Evolutionary conservation across 1,140 invertebrate species (phyloP).

Genomic region (Maniola jurtina): DNA sequence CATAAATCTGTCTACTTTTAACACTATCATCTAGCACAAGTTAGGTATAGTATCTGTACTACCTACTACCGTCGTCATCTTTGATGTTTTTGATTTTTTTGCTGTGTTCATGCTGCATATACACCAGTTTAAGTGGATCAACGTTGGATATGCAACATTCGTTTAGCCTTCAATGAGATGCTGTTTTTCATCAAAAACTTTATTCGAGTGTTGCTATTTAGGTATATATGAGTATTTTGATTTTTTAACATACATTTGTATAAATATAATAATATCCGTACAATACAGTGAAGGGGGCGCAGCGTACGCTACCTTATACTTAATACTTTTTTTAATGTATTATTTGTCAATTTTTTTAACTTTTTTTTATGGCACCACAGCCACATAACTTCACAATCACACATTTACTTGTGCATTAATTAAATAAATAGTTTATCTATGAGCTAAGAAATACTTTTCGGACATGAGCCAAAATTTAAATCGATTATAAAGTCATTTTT

Average conservation of each 20-base stretch:
- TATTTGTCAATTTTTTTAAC: constrained; percentile 73
- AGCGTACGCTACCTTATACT: constrained; percentile 61
- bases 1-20: no score
- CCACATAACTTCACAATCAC: constrained; percentile 62
- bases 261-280: constrained; percentile 34
- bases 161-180: no score
- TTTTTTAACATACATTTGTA: constrained; percentile 3
- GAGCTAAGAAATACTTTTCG: constrained; percentile 36
- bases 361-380: constrained; percentile 75
- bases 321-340: constrained; percentile 75
- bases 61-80: no score
- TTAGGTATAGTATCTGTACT: no score
- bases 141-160: no score
- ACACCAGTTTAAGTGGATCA: no score
- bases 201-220: not conserved
- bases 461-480: constrained; percentile 5
- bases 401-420: constrained; percentile 60
- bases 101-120: no score
- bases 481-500: no score
- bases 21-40: no score
- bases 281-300: constrained; percentile 40
- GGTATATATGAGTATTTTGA: constrained; percentile 31
- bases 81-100: no score
- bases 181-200: not conserved
- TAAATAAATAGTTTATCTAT: constrained; percentile 39